A percentile compares a stretch with the other conserved stretches of the same genome.
Evolutionary conservation across 2,113 vertebrate genomes (phyloP).

Genomic region (Sander vitreus): DNA sequence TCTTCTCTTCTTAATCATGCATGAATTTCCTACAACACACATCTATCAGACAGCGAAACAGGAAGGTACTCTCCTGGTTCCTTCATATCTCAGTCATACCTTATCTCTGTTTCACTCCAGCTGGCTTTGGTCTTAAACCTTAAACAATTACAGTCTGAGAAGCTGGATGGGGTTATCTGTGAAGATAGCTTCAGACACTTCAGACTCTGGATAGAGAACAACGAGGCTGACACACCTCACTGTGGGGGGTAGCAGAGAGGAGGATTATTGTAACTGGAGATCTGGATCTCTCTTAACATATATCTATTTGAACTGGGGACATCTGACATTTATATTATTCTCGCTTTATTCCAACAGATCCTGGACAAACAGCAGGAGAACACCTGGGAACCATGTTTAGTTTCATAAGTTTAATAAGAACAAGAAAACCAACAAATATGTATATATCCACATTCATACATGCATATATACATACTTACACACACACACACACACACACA

Average conservation of each 20-base stretch:
- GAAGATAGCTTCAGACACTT: not conserved
- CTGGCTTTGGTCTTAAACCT: conserved; percentile 5
- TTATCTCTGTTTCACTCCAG: not conserved
- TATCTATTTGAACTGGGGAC: not conserved
- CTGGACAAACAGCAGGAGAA: not conserved
- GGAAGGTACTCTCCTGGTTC: not conserved
- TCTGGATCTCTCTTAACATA: not conserved
- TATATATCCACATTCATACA: too few relatives aligned
- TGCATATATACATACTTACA: too few relatives aligned
- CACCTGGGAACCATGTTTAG: too few relatives aligned
- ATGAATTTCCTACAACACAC: too few relatives aligned
- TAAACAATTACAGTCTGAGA: not conserved
- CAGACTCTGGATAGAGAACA: not conserved
- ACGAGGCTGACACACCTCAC: not conserved
- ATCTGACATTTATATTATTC: not conserved
- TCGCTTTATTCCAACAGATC: not conserved
- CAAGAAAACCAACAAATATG: too few relatives aligned
- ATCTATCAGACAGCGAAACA: too few relatives aligned
- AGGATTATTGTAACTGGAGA: not conserved
- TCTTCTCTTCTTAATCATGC: too few relatives aligned
- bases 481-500: too few relatives aligned
- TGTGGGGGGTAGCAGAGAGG: not conserved
- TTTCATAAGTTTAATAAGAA: too few relatives aligned
- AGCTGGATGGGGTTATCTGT: not conserved
- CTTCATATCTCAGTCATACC: not conserved